Conservation (phyloP, 1,140 invertebrate species). For the Penaeus japonicus region DNA sequence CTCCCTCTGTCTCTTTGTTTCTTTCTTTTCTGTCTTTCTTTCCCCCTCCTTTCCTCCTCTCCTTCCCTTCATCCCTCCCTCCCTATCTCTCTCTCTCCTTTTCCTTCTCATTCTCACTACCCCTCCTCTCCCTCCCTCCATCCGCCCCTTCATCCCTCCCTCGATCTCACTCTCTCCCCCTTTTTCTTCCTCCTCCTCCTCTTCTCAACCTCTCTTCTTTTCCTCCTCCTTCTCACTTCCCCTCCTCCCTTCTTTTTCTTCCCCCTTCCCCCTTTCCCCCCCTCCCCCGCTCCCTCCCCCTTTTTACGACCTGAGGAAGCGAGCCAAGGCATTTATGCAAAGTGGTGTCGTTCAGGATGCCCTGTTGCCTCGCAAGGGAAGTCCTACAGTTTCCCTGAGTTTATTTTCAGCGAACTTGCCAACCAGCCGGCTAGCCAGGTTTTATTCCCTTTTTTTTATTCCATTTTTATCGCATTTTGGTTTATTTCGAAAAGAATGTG, state of each 20-base stretch:
- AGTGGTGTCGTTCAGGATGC: too few species aligned
- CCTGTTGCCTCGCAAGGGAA: too few species aligned
- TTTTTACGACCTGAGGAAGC: background rate
- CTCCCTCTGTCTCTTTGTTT: background rate
- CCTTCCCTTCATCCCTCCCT: background rate
- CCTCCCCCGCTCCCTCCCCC: background rate
- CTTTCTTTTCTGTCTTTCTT: background rate
- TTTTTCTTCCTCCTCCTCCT: background rate
- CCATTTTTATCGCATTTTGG: background rate
- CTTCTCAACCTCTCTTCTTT: background rate
- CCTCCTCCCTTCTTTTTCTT: background rate
- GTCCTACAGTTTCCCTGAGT: too few species aligned
- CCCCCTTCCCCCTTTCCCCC: background rate
- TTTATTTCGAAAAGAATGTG: too few species aligned
- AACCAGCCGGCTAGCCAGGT: too few species aligned
- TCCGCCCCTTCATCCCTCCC: background rate
- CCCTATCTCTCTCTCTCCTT: background rate
- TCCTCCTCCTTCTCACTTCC: background rate
- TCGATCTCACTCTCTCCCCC: background rate
- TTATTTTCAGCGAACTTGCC: too few species aligned
- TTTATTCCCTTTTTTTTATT: too few species aligned
- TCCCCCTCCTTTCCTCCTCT: background rate
- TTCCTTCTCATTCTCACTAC: background rate
- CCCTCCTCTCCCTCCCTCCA: background rate
- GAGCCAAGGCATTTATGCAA: too few species aligned